Base-by-base conservation (phyloP, 1,140 invertebrate species). In the Hesperophylax magnus region DNA sequence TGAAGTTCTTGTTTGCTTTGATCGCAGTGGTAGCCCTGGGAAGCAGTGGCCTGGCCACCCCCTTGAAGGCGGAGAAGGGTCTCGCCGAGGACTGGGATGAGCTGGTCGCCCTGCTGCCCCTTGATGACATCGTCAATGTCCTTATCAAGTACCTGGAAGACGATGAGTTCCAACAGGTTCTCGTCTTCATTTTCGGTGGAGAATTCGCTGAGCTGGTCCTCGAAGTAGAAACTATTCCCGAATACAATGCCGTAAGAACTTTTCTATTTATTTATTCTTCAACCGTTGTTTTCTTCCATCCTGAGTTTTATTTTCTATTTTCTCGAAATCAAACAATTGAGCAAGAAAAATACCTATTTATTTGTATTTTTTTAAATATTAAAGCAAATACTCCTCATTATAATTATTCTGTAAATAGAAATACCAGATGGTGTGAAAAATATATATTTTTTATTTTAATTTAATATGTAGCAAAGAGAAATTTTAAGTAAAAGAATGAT, bases 181-280 rank as follows among this genome's bases (percentile, higher is more conserved):
- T 82, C 31, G 53, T 34, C 27, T 82, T 69, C 53, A 79, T 82
- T 31, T 82, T 82, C 74, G 47, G 81, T 14, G 74, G 79, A 54
- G 77, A 82, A 17, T 82, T 82, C 77, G 79, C 56, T 18, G 27
- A 61, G 11, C 71, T 82, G 17, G 72, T 82, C 53, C 67, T 75
- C 22, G 81, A 82, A 78, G 77, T 82, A 20, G 72, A 82, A 56
- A 18, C 56, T 11, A 82, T 79, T 61, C 27, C 71, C 1, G 81
- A 82, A 78, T 82, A 76, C 77, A 76, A 65, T 27, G 58, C 31
- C 56, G 77, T 82, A 56, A 76, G 81, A 1, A 24, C 15, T 52
- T 18, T 71, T 17, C 1, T 18, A 20, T 18, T 65, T 58, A 3
- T 18, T 18, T 58, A 58, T 58, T 58, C 56, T 22, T 58, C 18